phyloP scores from a whole-genome alignment of 2,113 vertebrate species.

The Asarcornis scutulata region DNA sequence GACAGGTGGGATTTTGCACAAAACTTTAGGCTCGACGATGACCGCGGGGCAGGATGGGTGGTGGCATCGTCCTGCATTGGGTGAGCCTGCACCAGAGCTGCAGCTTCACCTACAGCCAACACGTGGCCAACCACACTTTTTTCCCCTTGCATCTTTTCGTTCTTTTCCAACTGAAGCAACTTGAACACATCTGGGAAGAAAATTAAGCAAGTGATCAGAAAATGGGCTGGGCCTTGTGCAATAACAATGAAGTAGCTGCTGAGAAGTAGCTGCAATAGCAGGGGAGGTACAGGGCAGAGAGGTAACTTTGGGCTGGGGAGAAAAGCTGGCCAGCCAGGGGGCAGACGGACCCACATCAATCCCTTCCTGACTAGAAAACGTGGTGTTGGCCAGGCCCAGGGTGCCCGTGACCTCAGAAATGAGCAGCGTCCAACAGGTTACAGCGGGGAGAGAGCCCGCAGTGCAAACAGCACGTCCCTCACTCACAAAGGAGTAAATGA shows the following conservation, averaged over 20 bases:
- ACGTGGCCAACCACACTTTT: background rate
- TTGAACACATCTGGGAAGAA: background rate
- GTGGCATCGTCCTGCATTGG: background rate
- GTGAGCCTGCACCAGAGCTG: background rate
- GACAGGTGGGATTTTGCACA: background rate
- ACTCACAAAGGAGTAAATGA: slow-evolving; percentile 22
- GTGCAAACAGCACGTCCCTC: background rate
- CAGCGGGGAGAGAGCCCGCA: background rate
- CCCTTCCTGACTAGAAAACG: background rate
- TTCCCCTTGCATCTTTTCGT: background rate
- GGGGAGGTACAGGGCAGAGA: background rate
- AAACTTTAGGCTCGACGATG: background rate
- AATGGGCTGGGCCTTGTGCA: background rate
- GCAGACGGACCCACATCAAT: background rate
- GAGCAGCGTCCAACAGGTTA: background rate
- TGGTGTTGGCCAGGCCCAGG: background rate
- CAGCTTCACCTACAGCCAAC: background rate
- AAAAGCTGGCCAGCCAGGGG: background rate
- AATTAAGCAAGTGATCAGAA: background rate
- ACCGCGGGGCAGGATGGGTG: background rate
- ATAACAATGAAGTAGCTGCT: background rate
- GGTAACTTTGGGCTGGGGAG: background rate
- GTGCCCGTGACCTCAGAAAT: background rate
- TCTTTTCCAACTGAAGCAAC: background rate
- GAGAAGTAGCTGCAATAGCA: background rate